Base-by-base conservation (phyloP, 64 coral and sea anemone species). In the Porites lutea region DNA sequence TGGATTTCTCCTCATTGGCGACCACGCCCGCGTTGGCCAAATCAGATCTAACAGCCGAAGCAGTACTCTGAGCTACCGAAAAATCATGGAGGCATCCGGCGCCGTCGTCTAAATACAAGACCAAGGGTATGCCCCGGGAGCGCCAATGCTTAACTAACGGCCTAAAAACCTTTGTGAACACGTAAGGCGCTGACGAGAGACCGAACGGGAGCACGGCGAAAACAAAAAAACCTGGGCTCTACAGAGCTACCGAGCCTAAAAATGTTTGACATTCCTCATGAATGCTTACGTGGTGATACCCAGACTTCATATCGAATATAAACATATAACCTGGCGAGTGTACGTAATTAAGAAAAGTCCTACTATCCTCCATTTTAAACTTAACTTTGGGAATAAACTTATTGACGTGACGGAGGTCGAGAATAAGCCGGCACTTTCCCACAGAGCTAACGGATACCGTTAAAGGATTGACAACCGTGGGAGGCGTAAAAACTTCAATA, bases 341-440 rank as follows among this genome's bases (percentile, higher is more conserved):
- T 50, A 92, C 18, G 55, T 87, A 79, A 6, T 87, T 12, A 4
- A 93, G 0, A 53, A 93, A 93, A 27, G 64, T 52, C 48, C 46
- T 75, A 43, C 91, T 70, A 71, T 93, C 91, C 61, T 93, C 91
- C 91, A 93, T 88, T 16, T 59, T 5, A 79, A 93, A 93, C 22
- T 69, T 94, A 59, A 21, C 22, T 71, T 94, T 79, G 8, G 92
- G 83, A 79, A 93, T 82, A 49, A n/a, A 80, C 59, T 88, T 88
- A 73, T 93, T 93, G 14, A 93, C 86, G 48, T 93, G 86, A 13
- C 92, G 48, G 12, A 93, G 48, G 47, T 88, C 75, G 13, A 89
- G 76, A 58, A 93, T 89, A 52, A 93, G 65, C 16, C 10, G 20
- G n/a, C 54, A 13, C 51, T 83, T 83, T 11, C 90, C 79, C 59